Evolutionary conservation across 2,888 invertebrate genomes (phyloP).

Genomic region (Camponotus fellah): DNA sequence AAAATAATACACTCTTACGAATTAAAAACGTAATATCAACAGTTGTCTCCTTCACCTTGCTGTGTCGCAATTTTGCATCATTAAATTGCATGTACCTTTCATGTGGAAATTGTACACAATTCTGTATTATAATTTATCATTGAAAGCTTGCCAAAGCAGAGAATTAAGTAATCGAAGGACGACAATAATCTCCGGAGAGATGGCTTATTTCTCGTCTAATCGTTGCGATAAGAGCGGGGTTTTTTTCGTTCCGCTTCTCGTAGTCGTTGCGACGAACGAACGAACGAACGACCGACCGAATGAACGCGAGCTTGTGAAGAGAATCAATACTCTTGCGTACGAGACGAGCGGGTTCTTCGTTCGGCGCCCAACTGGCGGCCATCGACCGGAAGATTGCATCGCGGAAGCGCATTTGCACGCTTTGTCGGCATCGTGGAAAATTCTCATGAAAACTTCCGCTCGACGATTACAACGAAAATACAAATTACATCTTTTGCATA

Average conservation of each 20-base stretch:
- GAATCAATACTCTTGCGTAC: conserved; percentile 77
- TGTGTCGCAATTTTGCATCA: background rate
- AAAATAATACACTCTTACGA: background rate
- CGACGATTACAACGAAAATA: background rate
- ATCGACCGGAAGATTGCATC: conserved; percentile 53
- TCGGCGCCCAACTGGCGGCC: conserved; percentile 53
- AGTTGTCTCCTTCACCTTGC: background rate
- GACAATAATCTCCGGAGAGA: background rate
- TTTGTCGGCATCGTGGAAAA: background rate
- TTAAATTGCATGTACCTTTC: background rate
- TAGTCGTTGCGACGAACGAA: conserved; percentile 23
- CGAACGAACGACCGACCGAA: conserved; percentile 54
- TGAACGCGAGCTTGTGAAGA: conserved; percentile 61
- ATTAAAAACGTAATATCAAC: background rate
- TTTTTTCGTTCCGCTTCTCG: background rate
- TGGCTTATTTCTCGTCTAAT: conserved; percentile 3
- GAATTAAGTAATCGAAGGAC: conserved; percentile 48
- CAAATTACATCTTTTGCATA: background rate
- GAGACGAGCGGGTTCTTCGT: conserved; percentile 59
- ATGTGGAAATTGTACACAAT: background rate
- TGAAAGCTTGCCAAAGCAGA: conserved; percentile 27
- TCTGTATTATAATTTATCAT: conserved; percentile 12
- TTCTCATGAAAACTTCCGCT: background rate
- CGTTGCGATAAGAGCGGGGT: background rate
- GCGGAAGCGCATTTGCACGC: conserved; percentile 30